Conservation (phyloP, 1,140 invertebrate genomes). For the Procambarus virginalis region DNA sequence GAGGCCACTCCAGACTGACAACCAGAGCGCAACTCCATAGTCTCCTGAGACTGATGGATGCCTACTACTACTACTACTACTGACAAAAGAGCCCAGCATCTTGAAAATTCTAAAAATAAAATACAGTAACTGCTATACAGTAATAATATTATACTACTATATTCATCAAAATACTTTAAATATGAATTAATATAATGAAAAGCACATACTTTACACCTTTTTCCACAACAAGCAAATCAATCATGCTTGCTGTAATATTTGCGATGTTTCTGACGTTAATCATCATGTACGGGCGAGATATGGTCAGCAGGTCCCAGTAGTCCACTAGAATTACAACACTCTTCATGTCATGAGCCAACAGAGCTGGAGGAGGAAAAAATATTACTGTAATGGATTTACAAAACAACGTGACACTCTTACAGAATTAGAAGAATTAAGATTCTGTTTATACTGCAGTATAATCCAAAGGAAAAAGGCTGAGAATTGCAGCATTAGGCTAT, state of each 20-base stretch:
- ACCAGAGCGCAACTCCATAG: too few relatives aligned
- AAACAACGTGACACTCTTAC: too few relatives aligned
- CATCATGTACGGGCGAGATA: constrained; percentile 50
- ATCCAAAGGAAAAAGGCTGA: too few relatives aligned
- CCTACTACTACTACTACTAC: too few relatives aligned
- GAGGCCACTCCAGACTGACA: too few relatives aligned
- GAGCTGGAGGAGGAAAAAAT: constrained; percentile 1
- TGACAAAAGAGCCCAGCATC: too few relatives aligned
- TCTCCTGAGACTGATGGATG: too few relatives aligned
- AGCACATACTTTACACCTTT: constrained; percentile 16
- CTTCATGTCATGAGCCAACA: constrained; percentile 2
- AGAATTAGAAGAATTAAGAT: too few relatives aligned
- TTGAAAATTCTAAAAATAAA: neutral
- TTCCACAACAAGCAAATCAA: constrained; percentile 32
- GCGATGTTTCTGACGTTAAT: constrained; percentile 26
- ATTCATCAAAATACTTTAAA: neutral
- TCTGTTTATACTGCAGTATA: too few relatives aligned
- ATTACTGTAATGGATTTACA: neutral
- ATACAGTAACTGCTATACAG: too few relatives aligned
- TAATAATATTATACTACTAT: neutral
- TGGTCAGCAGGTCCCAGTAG: constrained; percentile 43
- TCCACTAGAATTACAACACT: constrained; percentile 48
- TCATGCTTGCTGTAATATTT: constrained; percentile 7
- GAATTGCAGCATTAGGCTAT: too few relatives aligned
- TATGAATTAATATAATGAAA: neutral